Conservation (phyloP, 2,113 vertebrate genomes). For the Oreochromis niloticus region DNA sequence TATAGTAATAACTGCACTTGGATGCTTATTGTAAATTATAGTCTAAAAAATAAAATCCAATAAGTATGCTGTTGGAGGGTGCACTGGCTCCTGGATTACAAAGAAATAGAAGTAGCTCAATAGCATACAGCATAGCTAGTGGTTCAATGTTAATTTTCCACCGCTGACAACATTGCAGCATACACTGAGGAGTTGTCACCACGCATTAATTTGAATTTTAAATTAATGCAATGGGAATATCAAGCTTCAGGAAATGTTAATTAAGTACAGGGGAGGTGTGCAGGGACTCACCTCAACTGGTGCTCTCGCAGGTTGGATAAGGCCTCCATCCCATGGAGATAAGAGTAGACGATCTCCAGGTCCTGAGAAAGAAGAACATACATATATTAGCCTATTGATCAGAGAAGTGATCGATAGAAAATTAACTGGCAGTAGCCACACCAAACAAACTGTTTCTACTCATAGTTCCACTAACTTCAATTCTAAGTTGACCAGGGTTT, state of each 20-base stretch:
- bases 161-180: not conserved
- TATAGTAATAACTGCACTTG: not conserved
- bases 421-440: not conserved
- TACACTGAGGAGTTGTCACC: not conserved
- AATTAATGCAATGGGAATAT: not conserved
- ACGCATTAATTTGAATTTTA: not conserved
- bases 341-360: slow-evolving; percentile 97
- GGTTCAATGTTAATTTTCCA: not conserved
- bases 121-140: not conserved
- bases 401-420: not conserved
- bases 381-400: not conserved
- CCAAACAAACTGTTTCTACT: not conserved
- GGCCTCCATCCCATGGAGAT: slow-evolving; percentile 98
- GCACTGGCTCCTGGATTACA: not conserved
- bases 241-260: not conserved
- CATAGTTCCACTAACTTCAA: not conserved
- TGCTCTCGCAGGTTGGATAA: slow-evolving; percentile 95
- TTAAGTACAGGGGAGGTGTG: not conserved
- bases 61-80: not conserved
- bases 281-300: slow-evolving; percentile 83
- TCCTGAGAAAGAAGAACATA: slow-evolving; percentile 73
- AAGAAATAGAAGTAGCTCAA: not conserved
- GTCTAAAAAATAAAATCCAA: not conserved
- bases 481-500: not conserved
- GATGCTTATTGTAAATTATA: not conserved